Percentiles rank a stretch among this genome's conserved stretches.
Evolutionary conservation across 2,797 vertebrate genomes (phyloP).

Genomic region (Acanthurus tractus): DNA sequence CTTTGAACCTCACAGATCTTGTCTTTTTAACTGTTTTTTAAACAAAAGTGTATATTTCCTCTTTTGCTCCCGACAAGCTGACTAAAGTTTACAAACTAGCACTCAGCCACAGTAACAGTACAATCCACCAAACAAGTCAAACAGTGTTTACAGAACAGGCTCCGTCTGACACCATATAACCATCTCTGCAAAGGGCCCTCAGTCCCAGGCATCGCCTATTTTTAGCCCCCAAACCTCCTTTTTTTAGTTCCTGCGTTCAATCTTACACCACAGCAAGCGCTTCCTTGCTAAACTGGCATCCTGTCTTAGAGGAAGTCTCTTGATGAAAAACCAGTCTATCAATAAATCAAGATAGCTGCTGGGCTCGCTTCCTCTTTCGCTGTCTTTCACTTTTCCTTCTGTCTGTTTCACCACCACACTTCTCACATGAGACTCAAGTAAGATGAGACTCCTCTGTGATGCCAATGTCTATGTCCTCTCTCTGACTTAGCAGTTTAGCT

Average conservation of each 20-base stretch:
- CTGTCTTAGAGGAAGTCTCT: slow-evolving; percentile 61
- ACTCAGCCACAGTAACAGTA: slow-evolving; percentile 5
- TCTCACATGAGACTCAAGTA: slow-evolving; percentile 27
- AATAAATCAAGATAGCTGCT: slow-evolving; percentile 71
- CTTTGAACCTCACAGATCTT: too few species aligned
- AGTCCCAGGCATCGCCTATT: slow-evolving; percentile 19
- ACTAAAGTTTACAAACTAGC: slow-evolving; percentile 8
- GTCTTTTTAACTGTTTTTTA: too few species aligned
- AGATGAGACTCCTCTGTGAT: not conserved
- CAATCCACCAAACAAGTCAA: slow-evolving; percentile 10
- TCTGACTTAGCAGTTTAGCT: slow-evolving; percentile 13
- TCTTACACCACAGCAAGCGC: slow-evolving; percentile 39
- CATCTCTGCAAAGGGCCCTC: not conserved
- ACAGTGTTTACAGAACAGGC: not conserved
- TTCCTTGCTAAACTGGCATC: slow-evolving; percentile 53
- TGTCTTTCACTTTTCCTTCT: slow-evolving; percentile 56
- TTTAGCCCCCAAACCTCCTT: slow-evolving; percentile 28
- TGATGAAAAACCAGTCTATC: slow-evolving; percentile 57
- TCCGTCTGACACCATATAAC: not conserved
- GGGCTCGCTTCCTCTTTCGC: slow-evolving; percentile 65
- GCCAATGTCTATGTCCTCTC: not conserved
- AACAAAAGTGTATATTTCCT: too few species aligned
- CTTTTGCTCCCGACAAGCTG: too few species aligned
- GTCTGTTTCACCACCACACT: not conserved
- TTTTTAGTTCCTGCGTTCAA: slow-evolving; percentile 45